Evolutionary conservation across 1,140 invertebrate genomes (phyloP).

Genomic region (Plodia interpunctella): DNA sequence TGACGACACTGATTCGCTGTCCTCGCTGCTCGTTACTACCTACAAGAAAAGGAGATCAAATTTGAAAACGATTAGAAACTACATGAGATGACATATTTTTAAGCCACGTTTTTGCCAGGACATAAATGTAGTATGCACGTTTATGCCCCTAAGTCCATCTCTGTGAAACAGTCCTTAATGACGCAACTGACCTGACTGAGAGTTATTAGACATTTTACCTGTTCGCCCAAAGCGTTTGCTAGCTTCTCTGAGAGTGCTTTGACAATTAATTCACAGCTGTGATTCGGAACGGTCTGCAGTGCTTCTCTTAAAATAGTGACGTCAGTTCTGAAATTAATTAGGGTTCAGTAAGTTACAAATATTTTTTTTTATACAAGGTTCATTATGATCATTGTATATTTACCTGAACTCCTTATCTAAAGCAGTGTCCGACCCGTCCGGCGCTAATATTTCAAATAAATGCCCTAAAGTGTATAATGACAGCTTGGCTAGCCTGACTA

Average conservation of each 20-base stretch:
- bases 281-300: slow-evolving; percentile 63
- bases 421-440: slow-evolving; percentile 69
- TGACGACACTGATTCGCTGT: slow-evolving; percentile 55
- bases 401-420: slow-evolving; percentile 64
- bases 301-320: slow-evolving; percentile 71
- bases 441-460: slow-evolving; percentile 81
- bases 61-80: too few relatives aligned
- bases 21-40: slow-evolving; percentile 57
- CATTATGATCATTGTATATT: not conserved
- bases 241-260: slow-evolving; percentile 84
- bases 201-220: slow-evolving; percentile 37
- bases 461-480: slow-evolving; percentile 92
- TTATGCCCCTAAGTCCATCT: too few relatives aligned
- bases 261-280: slow-evolving; percentile 69
- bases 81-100: too few relatives aligned
- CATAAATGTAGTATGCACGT: too few relatives aligned
- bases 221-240: slow-evolving; percentile 83
- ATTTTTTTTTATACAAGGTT: not conserved
- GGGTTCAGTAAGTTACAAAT: not conserved
- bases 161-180: not conserved
- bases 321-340: slow-evolving; percentile 52
- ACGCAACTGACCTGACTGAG: too few relatives aligned
- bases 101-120: too few relatives aligned
- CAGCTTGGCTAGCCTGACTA: slow-evolving; percentile 93
- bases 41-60: slow-evolving; percentile 31